Base-by-base conservation (phyloP, 23 tunicate genomes). In the Styela clava region DNA sequence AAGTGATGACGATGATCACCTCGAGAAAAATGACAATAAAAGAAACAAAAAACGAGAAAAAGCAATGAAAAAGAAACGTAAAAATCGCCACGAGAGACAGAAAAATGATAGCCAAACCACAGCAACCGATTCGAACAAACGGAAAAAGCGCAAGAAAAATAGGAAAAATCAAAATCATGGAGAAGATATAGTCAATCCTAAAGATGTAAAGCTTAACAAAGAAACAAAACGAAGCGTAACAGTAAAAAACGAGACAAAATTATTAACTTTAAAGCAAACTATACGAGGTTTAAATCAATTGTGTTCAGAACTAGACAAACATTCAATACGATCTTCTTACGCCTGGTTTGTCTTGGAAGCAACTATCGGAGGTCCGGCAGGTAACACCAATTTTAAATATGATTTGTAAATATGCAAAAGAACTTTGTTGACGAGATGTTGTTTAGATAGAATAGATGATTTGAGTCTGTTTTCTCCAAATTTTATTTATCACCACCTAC, bases 321-420 rank as follows among this genome's bases (percentile, higher is more conserved):
- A 44, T 19, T 86, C 97, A 5, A 78, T 29, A 0, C 79, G 83
- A 22, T 84, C 93, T 3, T 87, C 86, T 33, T 84, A 87, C 36
- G 81, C 35, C 2, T 93, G 98, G 98, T 68, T 85, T 68, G 90
- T 87, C 21, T 62, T 88, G 79, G 98, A 93, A 78, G 89, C 86
- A 3, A 52, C 34, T 3, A 70, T 93, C 78, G 89, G 90, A 23
- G 80, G 89, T n/a, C 74, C 82, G 18, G 98, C 93, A 2, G 98
- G 98, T 12, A 77, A 84, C n/a, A n/a, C n/a, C n/a, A 21, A 21
- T 22, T 22, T 61, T 56, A 56, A n/a, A n/a, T n/a, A n/a, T n/a
- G n/a, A n/a, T n/a, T 61, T 61, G 64, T 0, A 0, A 0, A 21
- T 23, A 61, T 21, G 1, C 64, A 21, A 61, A 61, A 21, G 64